Evolutionary conservation across 1,140 invertebrate species (phyloP), one percentile per base, ranked within the genome.

Genomic region (Chymomyza costata): DNA sequence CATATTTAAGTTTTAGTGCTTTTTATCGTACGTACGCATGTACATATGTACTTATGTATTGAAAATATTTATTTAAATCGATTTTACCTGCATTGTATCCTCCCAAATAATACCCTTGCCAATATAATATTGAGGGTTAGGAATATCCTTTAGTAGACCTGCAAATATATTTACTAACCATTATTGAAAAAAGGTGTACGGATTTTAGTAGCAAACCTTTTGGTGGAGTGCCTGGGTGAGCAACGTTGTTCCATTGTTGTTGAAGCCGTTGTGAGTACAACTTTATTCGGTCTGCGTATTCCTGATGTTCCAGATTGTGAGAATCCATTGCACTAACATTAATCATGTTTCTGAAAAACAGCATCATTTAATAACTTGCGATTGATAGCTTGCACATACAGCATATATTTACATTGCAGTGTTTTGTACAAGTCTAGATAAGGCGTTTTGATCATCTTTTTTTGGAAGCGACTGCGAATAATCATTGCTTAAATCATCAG

Each of bases 361-460:
- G 10, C 15, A 25, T 19, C 39, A 47, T 39, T 14, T n/a, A n/a
- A n/a, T n/a, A n/a, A n/a, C n/a, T n/a, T 48, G 21, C 21, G 34
- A 52, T 35, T 28, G 16, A 50, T 28, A n/a, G 50, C 37, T 32
- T 35, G 28, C 25, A 17, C 16, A 50, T 3, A 31, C 13, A 38
- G 52, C 11, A 53, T 45, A 38, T 45, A 90, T 91, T 89, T 87
- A 96, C 94, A 92, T 93, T 31, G 94, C 94, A 55, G 94, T 95
- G 87, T 95, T 93, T 80, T 95, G 93, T 53, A 97, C 87, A 83
- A 96, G 94, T 87, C 91, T 91, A 82, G 91, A 95, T 17, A 96
- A 87, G 10, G 93, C 94, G 70, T 93, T 95, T 86, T 95, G 94
- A 85, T 96, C 94, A 86, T 96, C 94, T 68, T 94, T 93, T 83